phyloP scores from a whole-genome alignment of 2,113 vertebrate species.

The Neopipo cinnamomea region DNA sequence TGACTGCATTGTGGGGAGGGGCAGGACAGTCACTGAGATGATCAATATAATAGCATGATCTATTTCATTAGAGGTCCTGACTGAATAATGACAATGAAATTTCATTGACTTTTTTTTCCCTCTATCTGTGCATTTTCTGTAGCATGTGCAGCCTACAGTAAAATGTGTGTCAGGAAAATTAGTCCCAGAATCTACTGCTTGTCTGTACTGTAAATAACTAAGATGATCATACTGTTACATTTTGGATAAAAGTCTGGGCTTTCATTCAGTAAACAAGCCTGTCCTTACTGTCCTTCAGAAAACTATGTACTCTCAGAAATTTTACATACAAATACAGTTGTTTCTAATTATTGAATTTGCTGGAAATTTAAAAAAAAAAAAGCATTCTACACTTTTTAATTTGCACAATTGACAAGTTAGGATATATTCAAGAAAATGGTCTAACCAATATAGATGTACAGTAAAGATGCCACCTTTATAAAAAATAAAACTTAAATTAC shows the following conservation, averaged over 20 bases:
- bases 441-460: not conserved
- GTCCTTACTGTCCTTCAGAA: slow-evolving; percentile 5
- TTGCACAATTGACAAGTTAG: not conserved
- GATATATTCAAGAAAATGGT: not conserved
- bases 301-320: not conserved
- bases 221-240: not conserved
- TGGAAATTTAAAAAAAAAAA: not conserved
- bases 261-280: not conserved
- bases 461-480: not conserved
- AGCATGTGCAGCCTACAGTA: not conserved
- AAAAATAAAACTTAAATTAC: not conserved
- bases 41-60: slow-evolving; percentile 28
- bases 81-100: slow-evolving; percentile 14
- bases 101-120: not conserved
- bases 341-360: not conserved
- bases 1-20: slow-evolving; percentile 60
- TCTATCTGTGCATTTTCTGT: not conserved
- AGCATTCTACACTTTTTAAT: not conserved
- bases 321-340: not conserved
- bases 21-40: not conserved
- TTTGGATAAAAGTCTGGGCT: slow-evolving; percentile 11
- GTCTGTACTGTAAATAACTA: slow-evolving; percentile 12
- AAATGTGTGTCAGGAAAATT: not conserved
- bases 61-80: slow-evolving; percentile 16
- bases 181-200: not conserved